These are phyloP conservation scores for Tromatobia lineatoria DNA, from an alignment of 2,888 invertebrate species.

Conservation along the genomic window DNA sequence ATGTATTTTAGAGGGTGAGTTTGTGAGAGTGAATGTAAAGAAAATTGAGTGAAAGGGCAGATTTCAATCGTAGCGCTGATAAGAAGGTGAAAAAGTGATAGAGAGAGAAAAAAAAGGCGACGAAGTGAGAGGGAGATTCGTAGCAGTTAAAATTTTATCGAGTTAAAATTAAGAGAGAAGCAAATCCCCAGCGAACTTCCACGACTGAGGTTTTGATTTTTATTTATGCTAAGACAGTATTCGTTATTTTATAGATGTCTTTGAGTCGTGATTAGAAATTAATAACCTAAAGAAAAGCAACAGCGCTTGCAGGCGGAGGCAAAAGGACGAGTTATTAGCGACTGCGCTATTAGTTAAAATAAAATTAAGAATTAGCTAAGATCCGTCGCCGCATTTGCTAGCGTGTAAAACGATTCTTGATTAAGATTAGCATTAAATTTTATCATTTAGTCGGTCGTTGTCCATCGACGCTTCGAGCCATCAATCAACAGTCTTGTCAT, in stretches of 20 bases:
- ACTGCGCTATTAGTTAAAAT: constrained; percentile 36
- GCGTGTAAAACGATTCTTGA: constrained; percentile 21
- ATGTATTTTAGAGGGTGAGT: constrained; percentile 57
- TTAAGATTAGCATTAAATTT: constrained; percentile 41
- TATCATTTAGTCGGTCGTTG: constrained; percentile 4
- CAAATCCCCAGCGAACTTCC: neutral
- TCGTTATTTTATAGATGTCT: constrained; percentile 48
- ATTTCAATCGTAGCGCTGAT: neutral
- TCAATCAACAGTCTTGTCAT: neutral
- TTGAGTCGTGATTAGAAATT: constrained; percentile 51
- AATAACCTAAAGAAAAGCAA: constrained; percentile 14
- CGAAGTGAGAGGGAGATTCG: neutral
- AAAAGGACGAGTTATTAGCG: constrained; percentile 24
- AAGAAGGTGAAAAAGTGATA: neutral
- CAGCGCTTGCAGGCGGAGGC: constrained; percentile 19
- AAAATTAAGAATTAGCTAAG: constrained; percentile 55
- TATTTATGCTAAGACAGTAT: constrained; percentile 36
- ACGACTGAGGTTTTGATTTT: constrained; percentile 42
- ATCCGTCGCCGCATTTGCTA: constrained; percentile 23
- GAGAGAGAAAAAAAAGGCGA: neutral
- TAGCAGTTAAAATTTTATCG: constrained; percentile 40
- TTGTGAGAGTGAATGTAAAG: constrained; percentile 23
- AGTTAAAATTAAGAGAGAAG: constrained; percentile 42
- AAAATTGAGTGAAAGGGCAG: constrained; percentile 5
- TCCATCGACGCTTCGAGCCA: constrained; percentile 13